These are phyloP conservation scores for Calliphora vomitoria DNA, from an alignment of 2,888 invertebrate species.

Conservation along the genomic window DNA sequence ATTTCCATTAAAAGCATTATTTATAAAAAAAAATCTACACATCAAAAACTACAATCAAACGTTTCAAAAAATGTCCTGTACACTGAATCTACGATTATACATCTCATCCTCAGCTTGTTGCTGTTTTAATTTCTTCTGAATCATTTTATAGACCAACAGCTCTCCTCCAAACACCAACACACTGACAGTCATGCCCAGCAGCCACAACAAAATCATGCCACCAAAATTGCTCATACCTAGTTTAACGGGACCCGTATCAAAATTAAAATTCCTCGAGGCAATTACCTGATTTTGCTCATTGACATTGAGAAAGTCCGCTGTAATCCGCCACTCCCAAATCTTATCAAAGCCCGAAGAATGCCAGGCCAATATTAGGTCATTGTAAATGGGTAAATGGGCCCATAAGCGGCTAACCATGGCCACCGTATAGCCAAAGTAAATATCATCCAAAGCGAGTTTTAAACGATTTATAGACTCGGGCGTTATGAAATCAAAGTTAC, in stretches of 20 bases:
- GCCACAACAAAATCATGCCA: conserved; percentile 79
- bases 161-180: conserved; percentile 77
- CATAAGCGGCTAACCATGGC: conserved; percentile 88
- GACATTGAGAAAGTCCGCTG: conserved; percentile 77
- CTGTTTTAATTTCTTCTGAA: neutral
- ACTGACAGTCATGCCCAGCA: conserved; percentile 78
- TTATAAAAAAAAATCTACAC: too few species aligned
- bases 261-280: conserved; percentile 75
- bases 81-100: neutral
- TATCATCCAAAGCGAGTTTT: conserved; percentile 88
- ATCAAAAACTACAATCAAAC: too few species aligned
- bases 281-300: conserved; percentile 78
- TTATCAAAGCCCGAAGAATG: conserved; percentile 87
- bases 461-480: conserved; percentile 86
- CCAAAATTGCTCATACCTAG: conserved; percentile 79
- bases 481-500: conserved; percentile 88
- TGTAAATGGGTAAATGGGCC: conserved; percentile 86
- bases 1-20: too few species aligned
- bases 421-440: conserved; percentile 88
- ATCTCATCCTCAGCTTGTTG: neutral
- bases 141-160: conserved; percentile 51
- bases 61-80: neutral
- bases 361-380: conserved; percentile 86
- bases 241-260: conserved; percentile 78
- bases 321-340: conserved; percentile 87